These are phyloP conservation scores for Aldrovandia affinis DNA, from an alignment of 2,797 vertebrate species.

Conservation along the genomic window DNA sequence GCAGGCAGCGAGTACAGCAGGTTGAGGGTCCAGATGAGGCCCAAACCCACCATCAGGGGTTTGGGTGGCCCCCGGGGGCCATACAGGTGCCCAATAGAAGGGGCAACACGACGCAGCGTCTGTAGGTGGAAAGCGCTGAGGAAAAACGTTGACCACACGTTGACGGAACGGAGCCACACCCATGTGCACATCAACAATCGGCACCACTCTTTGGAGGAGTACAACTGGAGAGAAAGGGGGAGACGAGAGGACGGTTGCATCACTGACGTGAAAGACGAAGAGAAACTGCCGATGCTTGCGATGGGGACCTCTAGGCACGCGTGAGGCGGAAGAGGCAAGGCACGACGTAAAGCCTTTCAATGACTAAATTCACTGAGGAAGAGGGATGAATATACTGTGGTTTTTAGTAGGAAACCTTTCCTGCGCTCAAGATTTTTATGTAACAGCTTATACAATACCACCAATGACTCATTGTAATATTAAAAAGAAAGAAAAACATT, in stretches of 20 bases:
- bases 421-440: background rate
- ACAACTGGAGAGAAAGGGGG: slow-evolving; percentile 54
- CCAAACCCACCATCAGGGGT: slow-evolving; percentile 56
- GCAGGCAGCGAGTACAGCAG: slow-evolving; percentile 76
- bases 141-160: slow-evolving; percentile 79
- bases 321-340: background rate
- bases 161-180: slow-evolving; percentile 79
- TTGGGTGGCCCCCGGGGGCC: slow-evolving; percentile 46
- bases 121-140: slow-evolving; percentile 79
- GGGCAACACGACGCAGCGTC: slow-evolving; percentile 70
- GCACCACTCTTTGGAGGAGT: slow-evolving; percentile 68
- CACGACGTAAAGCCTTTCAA: background rate
- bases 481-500: background rate
- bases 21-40: slow-evolving; percentile 73
- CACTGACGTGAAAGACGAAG: background rate
- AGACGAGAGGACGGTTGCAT: background rate
- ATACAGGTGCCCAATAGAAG: slow-evolving; percentile 29
- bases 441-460: too few species aligned
- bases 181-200: slow-evolving; percentile 78
- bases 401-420: background rate
- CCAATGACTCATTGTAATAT: too few species aligned
- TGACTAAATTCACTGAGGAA: too few species aligned
- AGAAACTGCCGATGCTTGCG: background rate
- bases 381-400: background rate
- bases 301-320: background rate